phyloP scores from a whole-genome alignment of 2,888 invertebrate species.

The Clanis bilineata region DNA sequence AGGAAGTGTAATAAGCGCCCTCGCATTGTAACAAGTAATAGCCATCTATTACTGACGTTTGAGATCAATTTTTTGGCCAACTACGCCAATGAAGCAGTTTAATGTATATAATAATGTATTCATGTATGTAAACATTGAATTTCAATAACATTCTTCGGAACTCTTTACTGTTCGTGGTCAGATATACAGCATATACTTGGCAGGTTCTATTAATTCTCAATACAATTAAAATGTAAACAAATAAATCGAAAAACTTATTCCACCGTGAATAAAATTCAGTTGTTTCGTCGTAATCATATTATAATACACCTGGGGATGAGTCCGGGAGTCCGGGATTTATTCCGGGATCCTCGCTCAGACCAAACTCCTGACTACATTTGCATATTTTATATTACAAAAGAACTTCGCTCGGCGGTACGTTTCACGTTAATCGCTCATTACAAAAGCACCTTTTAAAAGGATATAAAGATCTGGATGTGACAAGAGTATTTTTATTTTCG shows the following conservation, averaged over 20 bases:
- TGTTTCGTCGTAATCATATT: conserved; percentile 6
- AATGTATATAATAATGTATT: no score
- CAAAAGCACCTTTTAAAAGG: not conserved
- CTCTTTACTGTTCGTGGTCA: no score
- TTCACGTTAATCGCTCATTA: conserved; percentile 44
- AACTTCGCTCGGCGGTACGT: conserved; percentile 27
- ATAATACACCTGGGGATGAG: not conserved
- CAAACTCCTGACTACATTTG: conserved; percentile 31
- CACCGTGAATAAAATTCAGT: not conserved
- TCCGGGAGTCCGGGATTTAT: not conserved
- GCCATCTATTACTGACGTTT: no score
- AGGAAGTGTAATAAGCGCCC: no score
- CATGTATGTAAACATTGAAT: no score
- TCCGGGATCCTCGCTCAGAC: not conserved
- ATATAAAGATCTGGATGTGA: not conserved
- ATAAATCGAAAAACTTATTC: not conserved
- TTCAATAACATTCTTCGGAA: no score
- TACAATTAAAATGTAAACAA: not conserved
- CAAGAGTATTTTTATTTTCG: not conserved
- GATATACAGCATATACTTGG: no score
- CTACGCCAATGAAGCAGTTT: no score
- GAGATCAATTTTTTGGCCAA: no score
- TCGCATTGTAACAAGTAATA: no score
- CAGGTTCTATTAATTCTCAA: not conserved
- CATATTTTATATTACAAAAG: conserved; percentile 53